Evolutionary conservation across 53 echinoderm and acorn worm species (phyloP), one percentile per base, ranked within the genome.

Genomic region (Apostichopus leukothele): DNA sequence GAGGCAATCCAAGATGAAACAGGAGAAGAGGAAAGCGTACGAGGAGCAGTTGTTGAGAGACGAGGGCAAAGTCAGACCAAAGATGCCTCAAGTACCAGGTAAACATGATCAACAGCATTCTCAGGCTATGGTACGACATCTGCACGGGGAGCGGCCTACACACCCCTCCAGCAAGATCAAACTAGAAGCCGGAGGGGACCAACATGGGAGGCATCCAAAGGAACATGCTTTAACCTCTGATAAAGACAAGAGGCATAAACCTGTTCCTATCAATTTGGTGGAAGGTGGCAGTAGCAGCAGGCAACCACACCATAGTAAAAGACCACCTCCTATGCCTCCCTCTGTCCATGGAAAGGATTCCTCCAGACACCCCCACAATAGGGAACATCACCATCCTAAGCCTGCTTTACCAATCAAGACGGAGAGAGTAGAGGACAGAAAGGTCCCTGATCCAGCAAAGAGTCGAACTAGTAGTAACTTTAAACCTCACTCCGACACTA

Each of bases 401-500:
- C 13, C 25, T 52, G 21, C 39, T 86, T 39, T 50, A 73, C 60
- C 76, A 18, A 4, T 88, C 74, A 88, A 75, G 52, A 21, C 53
- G 12, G 88, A 75, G 75, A 75, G 75, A 74, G 53, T 5, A 51
- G 88, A 74, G 18, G 75, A 88, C n/a, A 52, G 60, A 57, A 74
- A 88, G 26, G 53, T 52, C 22, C 80, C 61, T 16, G 78, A 89
- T 74, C 86, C 68, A 54, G 21, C 77, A 50, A 86, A 78, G 50
- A 18, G 26, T 67, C 60, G 78, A 52, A 61, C 16, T 4, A n/a
- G 75, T 55, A 75, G 75, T 63, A 66, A 79, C 55, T 84, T 84
- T 74, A 86, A 59, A 50, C 92, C 89, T 55, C 84, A 92, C 73
- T 20, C 89, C 14, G 92, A 92, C 26, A 53, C 86, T 74, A 68